phyloP scores from a whole-genome alignment of 1,140 invertebrate species.

The Neodiprion lecontei region DNA sequence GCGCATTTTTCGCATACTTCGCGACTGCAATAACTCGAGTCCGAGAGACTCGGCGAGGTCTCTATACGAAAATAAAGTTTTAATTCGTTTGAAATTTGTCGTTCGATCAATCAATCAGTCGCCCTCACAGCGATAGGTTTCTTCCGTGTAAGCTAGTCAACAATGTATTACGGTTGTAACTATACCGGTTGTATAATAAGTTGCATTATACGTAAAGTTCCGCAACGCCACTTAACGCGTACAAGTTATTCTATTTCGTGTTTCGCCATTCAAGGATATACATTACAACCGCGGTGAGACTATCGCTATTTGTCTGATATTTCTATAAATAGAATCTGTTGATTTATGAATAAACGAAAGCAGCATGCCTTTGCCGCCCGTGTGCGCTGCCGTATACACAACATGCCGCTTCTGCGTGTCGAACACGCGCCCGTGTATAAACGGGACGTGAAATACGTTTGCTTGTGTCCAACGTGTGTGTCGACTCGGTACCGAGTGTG shows the following conservation, averaged over 20 bases:
- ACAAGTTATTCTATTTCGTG: not conserved
- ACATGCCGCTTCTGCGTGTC: not conserved
- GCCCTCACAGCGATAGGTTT: no score
- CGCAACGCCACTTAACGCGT: no score
- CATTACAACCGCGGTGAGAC: conserved; percentile 26
- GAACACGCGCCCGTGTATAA: not conserved
- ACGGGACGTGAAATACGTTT: not conserved
- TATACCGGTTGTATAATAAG: no score
- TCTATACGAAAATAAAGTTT: no score
- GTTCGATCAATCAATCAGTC: no score
- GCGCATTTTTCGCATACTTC: no score
- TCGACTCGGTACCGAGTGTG: conserved; percentile 27
- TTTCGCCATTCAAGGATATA: conserved; percentile 50
- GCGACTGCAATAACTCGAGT: no score
- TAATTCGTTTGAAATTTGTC: no score
- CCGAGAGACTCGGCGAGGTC: no score
- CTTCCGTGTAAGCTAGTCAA: no score
- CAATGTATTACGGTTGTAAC: no score
- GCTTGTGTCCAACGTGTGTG: not conserved
- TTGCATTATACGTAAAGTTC: no score
- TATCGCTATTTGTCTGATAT: conserved; percentile 53
- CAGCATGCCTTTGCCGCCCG: conserved; percentile 33
- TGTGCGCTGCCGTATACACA: not conserved
- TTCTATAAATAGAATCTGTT: conserved; percentile 54
- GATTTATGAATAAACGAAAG: conserved; percentile 58